Evolutionary conservation across 2,888 invertebrate species (phyloP).

Genomic region (Sipha maydis): DNA sequence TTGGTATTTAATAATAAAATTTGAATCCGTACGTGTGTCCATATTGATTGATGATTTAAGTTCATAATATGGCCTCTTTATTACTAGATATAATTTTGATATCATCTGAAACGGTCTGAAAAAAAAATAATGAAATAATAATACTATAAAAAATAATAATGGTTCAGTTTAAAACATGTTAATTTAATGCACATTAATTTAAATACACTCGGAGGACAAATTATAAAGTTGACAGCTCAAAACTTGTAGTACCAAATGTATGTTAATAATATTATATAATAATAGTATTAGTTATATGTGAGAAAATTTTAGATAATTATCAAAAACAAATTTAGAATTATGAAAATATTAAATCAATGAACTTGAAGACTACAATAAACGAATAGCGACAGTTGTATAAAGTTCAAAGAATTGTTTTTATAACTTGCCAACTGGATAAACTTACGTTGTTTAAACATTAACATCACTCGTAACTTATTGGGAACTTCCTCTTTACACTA

Average conservation of each 20-base stretch:
- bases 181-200: no score
- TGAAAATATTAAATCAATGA: no score
- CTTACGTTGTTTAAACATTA: slow-evolving; percentile 3
- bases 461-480: background rate
- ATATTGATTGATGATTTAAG: background rate
- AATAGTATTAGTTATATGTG: no score
- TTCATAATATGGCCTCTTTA: background rate
- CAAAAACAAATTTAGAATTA: no score
- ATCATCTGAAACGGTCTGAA: slow-evolving; percentile 40
- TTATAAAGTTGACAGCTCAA: no score
- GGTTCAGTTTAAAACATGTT: background rate
- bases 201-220: no score
- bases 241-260: no score
- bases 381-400: no score
- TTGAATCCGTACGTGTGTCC: slow-evolving; percentile 51
- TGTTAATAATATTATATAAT: no score
- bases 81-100: slow-evolving; percentile 23
- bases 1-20: slow-evolving; percentile 37
- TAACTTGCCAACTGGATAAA: background rate
- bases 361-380: no score
- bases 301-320: no score
- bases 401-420: background rate
- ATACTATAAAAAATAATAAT: background rate
- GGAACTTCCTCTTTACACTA: background rate
- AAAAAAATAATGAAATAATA: background rate